These are phyloP conservation scores for Marmota flaviventris DNA, from an alignment of 2,113 vertebrate genomes.

Conservation along the genomic window DNA sequence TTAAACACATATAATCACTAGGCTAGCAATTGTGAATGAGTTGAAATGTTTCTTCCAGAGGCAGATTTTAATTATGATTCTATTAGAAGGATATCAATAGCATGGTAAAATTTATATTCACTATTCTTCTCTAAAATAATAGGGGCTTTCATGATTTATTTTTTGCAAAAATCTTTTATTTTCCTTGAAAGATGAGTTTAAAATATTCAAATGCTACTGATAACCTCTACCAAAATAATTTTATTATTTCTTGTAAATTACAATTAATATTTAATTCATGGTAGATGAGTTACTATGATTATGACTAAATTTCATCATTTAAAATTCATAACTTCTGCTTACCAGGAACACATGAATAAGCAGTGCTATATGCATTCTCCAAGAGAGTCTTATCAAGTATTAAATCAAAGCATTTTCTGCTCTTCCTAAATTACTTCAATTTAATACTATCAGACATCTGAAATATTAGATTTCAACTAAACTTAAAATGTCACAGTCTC, in stretches of 20 bases:
- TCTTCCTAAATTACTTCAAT: constrained; percentile 66
- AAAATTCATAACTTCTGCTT: constrained; percentile 64
- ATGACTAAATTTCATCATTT: constrained; percentile 59
- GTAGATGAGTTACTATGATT: constrained; percentile 66
- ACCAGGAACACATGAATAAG: constrained; percentile 64
- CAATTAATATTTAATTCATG: constrained; percentile 71
- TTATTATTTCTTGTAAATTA: constrained; percentile 65
- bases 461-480: constrained; percentile 60
- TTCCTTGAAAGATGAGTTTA: constrained; percentile 64
- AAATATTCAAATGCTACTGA: constrained; percentile 70
- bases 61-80: constrained; percentile 80
- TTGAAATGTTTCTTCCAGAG: constrained; percentile 68
- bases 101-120: constrained; percentile 68
- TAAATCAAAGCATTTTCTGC: constrained; percentile 54
- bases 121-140: constrained; percentile 76
- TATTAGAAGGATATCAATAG: constrained; percentile 67
- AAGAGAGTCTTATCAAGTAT: constrained; percentile 62
- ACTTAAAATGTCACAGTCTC: constrained; percentile 54
- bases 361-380: constrained; percentile 25
- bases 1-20: constrained; percentile 54
- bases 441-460: constrained; percentile 36
- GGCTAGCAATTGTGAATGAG: constrained; percentile 50
- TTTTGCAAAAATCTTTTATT: constrained; percentile 59
- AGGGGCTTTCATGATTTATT: constrained; percentile 15
- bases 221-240: constrained; percentile 67